Evolutionary conservation across 2,888 invertebrate species (phyloP), one percentile per base, ranked within the genome.

Genomic region (Caenorhabditis japonica): DNA sequence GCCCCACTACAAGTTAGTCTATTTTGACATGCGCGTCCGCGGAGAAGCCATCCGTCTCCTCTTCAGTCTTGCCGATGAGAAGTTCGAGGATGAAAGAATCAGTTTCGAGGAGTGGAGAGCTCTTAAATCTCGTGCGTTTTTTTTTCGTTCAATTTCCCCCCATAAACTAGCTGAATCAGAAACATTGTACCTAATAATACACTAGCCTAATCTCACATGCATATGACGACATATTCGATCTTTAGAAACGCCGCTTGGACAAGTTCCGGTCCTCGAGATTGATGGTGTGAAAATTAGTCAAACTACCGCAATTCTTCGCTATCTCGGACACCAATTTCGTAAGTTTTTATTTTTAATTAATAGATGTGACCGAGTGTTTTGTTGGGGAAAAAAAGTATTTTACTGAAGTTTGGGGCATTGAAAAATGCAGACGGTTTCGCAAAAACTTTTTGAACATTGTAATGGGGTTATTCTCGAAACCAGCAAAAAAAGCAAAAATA

Each of bases 261-360:
- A 85, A 60, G 68, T 84, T 15, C 85, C 85, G n/a, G 84, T 85
- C 13, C 75, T 85, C 7, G 85, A 85, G 58, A 80, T 85, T n/a
- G 82, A 85, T 59, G 84, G 84, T 34, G 75, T 75, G 5, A 81
- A 83, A 66, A 77, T 85, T 55, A 79, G 75, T 25, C 84, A 83
- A 71, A 74, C 79, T 36, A 58, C 80, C 17, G 83, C 85, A 13
- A 84, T 84, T 62, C 69, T 77, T 8, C 80, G 85, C 27, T 85
- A 73, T 58, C 58, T 85, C 27, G 85, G 78, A n/a, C 79, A 81
- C 58, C 74, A 79, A 62, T 81, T 80, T 70, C 79, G 85, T 84
- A 43, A 62, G 77, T 66, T 25, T 17, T 47, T 25, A 8, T 12
- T 19, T n/a, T n/a, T n/a, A n/a, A n/a, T n/a, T n/a, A n/a, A n/a